Percentiles rank a stretch among this genome's conserved stretches.
Conservation (phyloP, 2,797 vertebrate species). For the Anas georgica region DNA sequence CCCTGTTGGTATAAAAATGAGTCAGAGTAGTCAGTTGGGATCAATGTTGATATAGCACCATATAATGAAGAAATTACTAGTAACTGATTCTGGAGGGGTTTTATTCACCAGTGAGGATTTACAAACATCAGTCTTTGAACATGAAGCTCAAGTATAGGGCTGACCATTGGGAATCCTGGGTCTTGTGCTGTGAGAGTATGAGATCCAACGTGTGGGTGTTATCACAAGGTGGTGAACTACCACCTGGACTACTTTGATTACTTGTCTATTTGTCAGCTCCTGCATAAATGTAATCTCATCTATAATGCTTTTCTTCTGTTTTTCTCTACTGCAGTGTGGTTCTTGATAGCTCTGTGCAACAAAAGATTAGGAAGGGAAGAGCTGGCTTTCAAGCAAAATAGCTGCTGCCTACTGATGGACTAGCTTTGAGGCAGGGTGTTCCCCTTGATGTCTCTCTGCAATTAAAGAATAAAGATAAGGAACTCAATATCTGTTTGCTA, state of each 20-base stretch:
- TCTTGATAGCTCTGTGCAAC: background rate
- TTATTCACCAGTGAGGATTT: background rate
- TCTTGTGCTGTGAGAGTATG: accelerated
- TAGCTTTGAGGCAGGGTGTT: background rate
- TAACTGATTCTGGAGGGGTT: background rate
- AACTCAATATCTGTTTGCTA: background rate
- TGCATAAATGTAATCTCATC: background rate
- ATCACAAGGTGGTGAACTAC: background rate
- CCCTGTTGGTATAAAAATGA: background rate
- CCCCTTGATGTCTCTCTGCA: background rate
- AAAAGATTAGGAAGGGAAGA: background rate
- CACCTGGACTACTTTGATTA: background rate
- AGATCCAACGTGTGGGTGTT: background rate
- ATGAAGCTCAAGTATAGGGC: background rate
- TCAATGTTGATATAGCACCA: background rate
- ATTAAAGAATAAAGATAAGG: background rate
- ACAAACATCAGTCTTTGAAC: background rate
- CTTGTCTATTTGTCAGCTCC: background rate
- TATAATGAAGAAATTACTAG: background rate
- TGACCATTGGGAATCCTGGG: background rate
- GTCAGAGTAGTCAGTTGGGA: background rate
- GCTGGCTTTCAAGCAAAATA: background rate
- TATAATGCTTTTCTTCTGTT: background rate
- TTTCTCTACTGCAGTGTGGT: background rate
- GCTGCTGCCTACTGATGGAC: background rate